phyloP scores from a whole-genome alignment of 2,113 vertebrate genomes.

The Conger conger region DNA sequence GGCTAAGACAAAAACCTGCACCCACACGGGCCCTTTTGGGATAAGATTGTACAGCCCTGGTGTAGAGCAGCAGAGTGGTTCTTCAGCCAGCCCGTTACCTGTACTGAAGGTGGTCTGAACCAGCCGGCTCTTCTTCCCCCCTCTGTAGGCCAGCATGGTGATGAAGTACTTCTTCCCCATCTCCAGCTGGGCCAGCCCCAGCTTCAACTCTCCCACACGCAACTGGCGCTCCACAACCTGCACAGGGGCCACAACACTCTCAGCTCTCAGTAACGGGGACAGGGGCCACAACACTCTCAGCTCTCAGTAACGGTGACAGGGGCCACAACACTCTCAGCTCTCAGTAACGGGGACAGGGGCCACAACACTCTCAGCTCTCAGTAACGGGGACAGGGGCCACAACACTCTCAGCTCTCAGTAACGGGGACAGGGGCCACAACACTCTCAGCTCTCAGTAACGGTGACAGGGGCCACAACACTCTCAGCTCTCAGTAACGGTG shows the following conservation, averaged over 20 bases:
- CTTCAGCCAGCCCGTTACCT: slow-evolving; percentile 58
- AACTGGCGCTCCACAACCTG: slow-evolving; percentile 68
- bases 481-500: neutral
- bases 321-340: slow-evolving; percentile 61
- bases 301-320: neutral
- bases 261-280: neutral
- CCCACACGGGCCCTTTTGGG: too few species aligned
- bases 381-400: slow-evolving; percentile 46
- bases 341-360: slow-evolving; percentile 59
- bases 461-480: slow-evolving; percentile 12
- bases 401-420: slow-evolving; percentile 63
- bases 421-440: slow-evolving; percentile 41
- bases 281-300: neutral
- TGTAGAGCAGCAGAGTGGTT: neutral
- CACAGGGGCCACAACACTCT: slow-evolving; percentile 10
- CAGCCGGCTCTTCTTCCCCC: slow-evolving; percentile 68
- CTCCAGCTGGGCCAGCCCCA: slow-evolving; percentile 67
- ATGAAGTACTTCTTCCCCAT: slow-evolving; percentile 67
- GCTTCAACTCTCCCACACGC: slow-evolving; percentile 52
- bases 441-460: neutral
- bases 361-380: neutral
- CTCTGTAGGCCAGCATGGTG: slow-evolving; percentile 74
- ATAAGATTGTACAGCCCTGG: too few species aligned
- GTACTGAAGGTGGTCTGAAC: slow-evolving; percentile 71
- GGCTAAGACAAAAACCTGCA: too few species aligned